A percentile compares a stretch with the other conserved stretches of the same genome.
Evolutionary conservation across 2,797 vertebrate species (phyloP).

Genomic region (Hypotaenidia okinawae): DNA sequence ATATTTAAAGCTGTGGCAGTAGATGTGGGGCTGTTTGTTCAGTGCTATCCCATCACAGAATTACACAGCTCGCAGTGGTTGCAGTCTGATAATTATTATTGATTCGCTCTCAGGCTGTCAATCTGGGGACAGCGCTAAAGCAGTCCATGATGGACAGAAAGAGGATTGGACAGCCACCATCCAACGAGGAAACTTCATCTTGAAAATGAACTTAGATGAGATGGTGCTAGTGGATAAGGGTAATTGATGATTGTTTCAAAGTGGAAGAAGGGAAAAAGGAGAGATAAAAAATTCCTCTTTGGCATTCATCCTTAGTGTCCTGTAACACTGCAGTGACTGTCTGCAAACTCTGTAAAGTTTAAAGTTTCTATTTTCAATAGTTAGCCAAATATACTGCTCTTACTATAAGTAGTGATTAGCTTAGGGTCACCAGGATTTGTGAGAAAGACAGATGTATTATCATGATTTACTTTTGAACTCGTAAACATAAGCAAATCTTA

Average conservation of each 20-base stretch:
- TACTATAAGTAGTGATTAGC: conserved; percentile 10
- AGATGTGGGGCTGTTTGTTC: conserved; percentile 78
- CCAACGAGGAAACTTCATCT: conserved; percentile 90
- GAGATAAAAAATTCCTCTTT: conserved; percentile 75
- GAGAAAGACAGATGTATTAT: background rate
- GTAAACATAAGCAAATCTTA: background rate
- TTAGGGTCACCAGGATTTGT: background rate
- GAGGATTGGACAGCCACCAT: conserved; percentile 89
- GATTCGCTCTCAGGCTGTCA: conserved; percentile 93
- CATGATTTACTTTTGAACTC: background rate
- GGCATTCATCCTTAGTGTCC: conserved; percentile 74
- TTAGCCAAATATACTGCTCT: conserved; percentile 25
- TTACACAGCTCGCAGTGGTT: conserved; percentile 83
- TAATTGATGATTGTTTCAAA: conserved; percentile 97
- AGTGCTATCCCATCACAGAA: conserved; percentile 83
- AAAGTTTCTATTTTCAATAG: conserved; percentile 21
- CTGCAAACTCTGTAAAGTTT: conserved; percentile 75
- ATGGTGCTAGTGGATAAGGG: conserved; percentile 90
- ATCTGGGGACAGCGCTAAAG: conserved; percentile 83
- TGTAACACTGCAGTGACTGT: conserved; percentile 71
- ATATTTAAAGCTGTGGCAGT: conserved; percentile 75
- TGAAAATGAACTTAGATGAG: conserved; percentile 91
- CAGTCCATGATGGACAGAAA: conserved; percentile 90
- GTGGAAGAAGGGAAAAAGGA: conserved; percentile 74
- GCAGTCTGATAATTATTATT: conserved; percentile 96